Conservation (phyloP, 2,888 invertebrate species). For the Eurytoma californica region DNA sequence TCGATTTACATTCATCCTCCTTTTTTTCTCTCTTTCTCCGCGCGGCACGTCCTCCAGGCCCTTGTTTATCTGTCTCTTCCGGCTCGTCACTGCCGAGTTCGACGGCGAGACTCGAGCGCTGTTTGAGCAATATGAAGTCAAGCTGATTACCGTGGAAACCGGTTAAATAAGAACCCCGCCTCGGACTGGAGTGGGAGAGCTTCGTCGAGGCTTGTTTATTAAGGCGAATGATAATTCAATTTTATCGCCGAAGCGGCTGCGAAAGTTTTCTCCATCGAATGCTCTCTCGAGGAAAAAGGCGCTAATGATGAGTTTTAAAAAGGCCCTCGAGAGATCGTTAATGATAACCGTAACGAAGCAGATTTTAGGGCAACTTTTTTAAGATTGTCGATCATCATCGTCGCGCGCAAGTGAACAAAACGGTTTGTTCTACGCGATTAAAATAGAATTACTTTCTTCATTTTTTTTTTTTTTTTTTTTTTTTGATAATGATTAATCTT, state of each 20-base stretch:
- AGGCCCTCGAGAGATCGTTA: slow-evolving; percentile 4
- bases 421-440: too few relatives aligned
- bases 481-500: too few relatives aligned
- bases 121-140: slow-evolving; percentile 13
- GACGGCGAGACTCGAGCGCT: neutral
- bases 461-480: too few relatives aligned
- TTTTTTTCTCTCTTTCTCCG: neutral
- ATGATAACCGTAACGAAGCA: neutral
- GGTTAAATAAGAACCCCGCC: neutral
- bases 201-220: slow-evolving; percentile 23
- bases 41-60: neutral
- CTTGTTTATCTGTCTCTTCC: neutral
- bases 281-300: neutral
- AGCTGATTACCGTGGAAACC: slow-evolving; percentile 11
- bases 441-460: too few relatives aligned
- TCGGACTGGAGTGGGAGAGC: neutral
- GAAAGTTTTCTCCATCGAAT: slow-evolving; percentile 12
- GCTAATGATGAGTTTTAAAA: slow-evolving; percentile 20
- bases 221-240: slow-evolving; percentile 37
- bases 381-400: too few relatives aligned
- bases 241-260: slow-evolving; percentile 17
- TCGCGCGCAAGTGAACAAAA: too few relatives aligned
- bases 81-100: neutral
- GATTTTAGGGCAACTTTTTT: too few relatives aligned
- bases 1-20: slow-evolving; percentile 42